Evolutionary conservation across 2,797 vertebrate species (phyloP).

Genomic region (Denticeps clupeoides): DNA sequence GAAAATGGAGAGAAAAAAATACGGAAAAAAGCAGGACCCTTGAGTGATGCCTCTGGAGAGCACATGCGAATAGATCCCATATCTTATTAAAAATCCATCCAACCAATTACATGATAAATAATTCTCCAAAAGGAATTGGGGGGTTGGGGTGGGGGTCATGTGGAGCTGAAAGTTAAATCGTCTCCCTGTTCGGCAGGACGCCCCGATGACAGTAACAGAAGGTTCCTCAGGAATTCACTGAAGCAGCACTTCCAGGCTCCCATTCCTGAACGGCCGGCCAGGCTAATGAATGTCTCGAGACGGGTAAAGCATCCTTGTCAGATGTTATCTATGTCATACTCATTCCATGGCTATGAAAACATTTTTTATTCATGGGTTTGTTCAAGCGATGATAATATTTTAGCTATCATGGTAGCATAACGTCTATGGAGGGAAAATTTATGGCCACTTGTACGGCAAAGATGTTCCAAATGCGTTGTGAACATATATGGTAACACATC

Average conservation of each 20-base stretch:
- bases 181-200: conserved; percentile 37
- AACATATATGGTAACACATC: too few relatives aligned
- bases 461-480: too few relatives aligned
- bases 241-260: conserved; percentile 45
- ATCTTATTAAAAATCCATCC: conserved; percentile 19
- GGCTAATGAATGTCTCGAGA: conserved; percentile 48
- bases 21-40: conserved; percentile 5
- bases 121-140: conserved; percentile 29
- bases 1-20: background rate
- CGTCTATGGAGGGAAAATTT: too few relatives aligned
- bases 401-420: conserved; percentile 2
- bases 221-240: conserved; percentile 53
- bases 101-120: conserved; percentile 36
- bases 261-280: conserved; percentile 57
- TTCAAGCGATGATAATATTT: conserved; percentile 13
- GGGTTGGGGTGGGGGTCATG: too few relatives aligned
- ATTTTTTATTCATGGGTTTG: conserved; percentile 16
- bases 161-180: conserved; percentile 36
- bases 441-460: too few relatives aligned
- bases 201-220: conserved; percentile 63
- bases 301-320: conserved; percentile 42
- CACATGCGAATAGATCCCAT: conserved; percentile 14
- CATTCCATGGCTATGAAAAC: conserved; percentile 35
- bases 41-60: conserved; percentile 17
- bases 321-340: conserved; percentile 46